These are phyloP conservation scores for Acanthurus tractus DNA, from an alignment of 2,797 vertebrate species.

Conservation along the genomic window DNA sequence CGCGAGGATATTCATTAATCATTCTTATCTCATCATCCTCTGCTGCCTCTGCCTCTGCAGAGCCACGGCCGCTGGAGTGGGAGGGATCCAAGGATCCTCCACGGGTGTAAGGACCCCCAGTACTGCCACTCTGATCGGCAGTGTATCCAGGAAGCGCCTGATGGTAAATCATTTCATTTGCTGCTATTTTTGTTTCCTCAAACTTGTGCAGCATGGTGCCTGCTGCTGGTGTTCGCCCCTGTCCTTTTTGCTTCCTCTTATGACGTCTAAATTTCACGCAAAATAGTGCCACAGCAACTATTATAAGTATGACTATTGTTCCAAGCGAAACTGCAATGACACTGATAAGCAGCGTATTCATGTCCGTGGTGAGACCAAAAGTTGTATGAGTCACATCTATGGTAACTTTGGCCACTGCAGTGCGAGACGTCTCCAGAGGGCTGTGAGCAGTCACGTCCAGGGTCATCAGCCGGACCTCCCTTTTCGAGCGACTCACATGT, in stretches of 20 bases:
- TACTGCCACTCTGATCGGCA: slow-evolving; percentile 77
- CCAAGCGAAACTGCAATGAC: slow-evolving; percentile 94
- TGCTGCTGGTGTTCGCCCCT: slow-evolving; percentile 72
- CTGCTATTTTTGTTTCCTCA: slow-evolving; percentile 86
- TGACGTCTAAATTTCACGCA: slow-evolving; percentile 89
- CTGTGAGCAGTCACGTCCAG: slow-evolving; percentile 93
- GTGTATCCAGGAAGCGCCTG: slow-evolving; percentile 93
- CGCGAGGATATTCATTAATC: slow-evolving; percentile 97
- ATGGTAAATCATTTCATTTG: slow-evolving; percentile 93
- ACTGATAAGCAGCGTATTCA: slow-evolving; percentile 92
- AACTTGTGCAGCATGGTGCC: slow-evolving; percentile 91
- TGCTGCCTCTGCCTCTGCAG: slow-evolving; percentile 90
- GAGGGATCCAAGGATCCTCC: slow-evolving; percentile 97
- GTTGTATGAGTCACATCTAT: slow-evolving; percentile 93
- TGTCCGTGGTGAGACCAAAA: slow-evolving; percentile 91
- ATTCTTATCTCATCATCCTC: slow-evolving; percentile 99
- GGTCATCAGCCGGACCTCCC: slow-evolving; percentile 91
- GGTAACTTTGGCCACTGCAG: slow-evolving; percentile 86
- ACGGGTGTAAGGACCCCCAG: slow-evolving; percentile 87
- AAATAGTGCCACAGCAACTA: slow-evolving; percentile 92
- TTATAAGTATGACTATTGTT: slow-evolving; percentile 91
- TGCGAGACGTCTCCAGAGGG: slow-evolving; percentile 90
- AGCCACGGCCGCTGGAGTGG: slow-evolving; percentile 96
- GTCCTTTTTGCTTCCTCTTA: slow-evolving; percentile 81
- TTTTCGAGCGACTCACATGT: slow-evolving; percentile 84